A percentile compares a stretch with the other conserved stretches of the same genome.
These are phyloP conservation scores for Cetoscarus ocellatus DNA, from an alignment of 2,797 vertebrate species.

Conservation along the genomic window DNA sequence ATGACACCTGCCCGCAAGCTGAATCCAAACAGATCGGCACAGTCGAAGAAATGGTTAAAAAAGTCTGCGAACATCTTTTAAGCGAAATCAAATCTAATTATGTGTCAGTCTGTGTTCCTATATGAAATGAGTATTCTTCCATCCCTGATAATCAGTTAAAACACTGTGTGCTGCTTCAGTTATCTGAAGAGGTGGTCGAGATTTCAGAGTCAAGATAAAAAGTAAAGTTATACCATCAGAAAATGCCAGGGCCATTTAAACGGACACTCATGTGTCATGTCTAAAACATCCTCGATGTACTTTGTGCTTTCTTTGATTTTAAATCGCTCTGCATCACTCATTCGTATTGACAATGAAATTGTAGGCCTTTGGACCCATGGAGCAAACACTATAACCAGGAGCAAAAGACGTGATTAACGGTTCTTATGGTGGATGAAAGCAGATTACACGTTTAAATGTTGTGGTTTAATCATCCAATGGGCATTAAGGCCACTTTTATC, in stretches of 20 bases:
- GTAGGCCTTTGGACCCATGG: background rate
- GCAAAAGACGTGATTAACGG: too few relatives aligned
- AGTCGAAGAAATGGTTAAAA: background rate
- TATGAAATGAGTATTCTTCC: background rate
- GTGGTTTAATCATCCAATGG: background rate
- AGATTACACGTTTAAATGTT: background rate
- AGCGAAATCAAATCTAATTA: background rate
- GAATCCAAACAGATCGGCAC: background rate
- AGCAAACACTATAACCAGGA: background rate
- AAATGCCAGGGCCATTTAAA: background rate
- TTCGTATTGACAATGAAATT: background rate
- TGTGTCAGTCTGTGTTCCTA: background rate
- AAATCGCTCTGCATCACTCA: background rate
- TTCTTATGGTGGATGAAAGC: background rate
- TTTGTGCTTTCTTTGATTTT: too few relatives aligned
- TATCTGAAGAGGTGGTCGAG: background rate
- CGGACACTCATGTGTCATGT: background rate
- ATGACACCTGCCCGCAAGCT: constrained; percentile 65
- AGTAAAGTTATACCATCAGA: background rate
- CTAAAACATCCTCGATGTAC: too few relatives aligned
- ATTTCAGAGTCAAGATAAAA: background rate
- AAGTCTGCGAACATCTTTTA: background rate
- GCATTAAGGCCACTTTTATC: background rate
- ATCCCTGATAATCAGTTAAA: background rate
- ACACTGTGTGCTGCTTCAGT: constrained; percentile 1